A percentile compares a stretch with the other conserved stretches of the same genome.
phyloP scores from a whole-genome alignment of 2,113 vertebrate species.

The Rhagologus leucostigma region DNA sequence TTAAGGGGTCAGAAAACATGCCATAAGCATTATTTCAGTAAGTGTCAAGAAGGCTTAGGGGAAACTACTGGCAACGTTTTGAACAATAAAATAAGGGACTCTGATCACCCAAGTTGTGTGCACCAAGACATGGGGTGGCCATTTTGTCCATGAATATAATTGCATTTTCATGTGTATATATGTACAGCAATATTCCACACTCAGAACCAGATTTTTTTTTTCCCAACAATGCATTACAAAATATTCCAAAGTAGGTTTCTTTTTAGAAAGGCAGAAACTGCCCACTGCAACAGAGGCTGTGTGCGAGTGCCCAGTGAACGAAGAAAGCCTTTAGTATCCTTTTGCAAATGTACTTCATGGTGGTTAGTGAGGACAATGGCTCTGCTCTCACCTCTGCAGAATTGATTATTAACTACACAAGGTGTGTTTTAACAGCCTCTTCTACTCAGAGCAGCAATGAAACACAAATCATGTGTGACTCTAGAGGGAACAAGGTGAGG shows the following conservation, averaged over 20 bases:
- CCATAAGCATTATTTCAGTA: neutral
- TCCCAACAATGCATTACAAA: neutral
- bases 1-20: neutral
- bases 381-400: slow-evolving; percentile 35
- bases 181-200: neutral
- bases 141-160: neutral
- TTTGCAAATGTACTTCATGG: slow-evolving; percentile 36
- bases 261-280: neutral
- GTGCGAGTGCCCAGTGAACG: neutral
- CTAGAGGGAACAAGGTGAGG: neutral
- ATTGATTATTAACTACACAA: neutral
- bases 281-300: neutral
- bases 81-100: neutral
- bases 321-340: neutral
- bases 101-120: neutral
- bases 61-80: neutral
- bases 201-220: neutral
- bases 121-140: neutral
- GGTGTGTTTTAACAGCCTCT: neutral
- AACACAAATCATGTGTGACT: neutral
- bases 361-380: slow-evolving; percentile 15
- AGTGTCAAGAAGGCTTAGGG: neutral
- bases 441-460: neutral
- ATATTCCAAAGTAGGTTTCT: neutral
- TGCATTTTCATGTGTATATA: neutral